Percentiles rank a stretch among this genome's conserved stretches.
Evolutionary conservation across 2,797 vertebrate genomes (phyloP).

Genomic region (Protosalanx chinensis): DNA sequence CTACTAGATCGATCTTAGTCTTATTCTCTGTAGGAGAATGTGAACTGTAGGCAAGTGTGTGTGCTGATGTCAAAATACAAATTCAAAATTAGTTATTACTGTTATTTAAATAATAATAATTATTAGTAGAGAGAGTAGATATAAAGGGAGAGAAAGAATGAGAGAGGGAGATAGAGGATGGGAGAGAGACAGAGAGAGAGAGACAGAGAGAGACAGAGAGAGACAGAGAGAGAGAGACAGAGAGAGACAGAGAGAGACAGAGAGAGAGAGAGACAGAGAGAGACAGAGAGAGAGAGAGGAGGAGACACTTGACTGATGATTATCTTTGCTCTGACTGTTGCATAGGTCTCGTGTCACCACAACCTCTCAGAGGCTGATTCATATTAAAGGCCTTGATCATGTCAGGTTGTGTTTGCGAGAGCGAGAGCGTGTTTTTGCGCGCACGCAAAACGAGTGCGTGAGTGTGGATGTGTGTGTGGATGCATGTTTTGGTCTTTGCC

Average conservation of each 20-base stretch:
- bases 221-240: no score
- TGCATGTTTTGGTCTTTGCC: not conserved
- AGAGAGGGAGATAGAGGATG: not conserved
- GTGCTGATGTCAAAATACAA: constrained; percentile 3
- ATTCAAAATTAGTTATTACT: no score
- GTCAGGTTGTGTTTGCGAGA: constrained; percentile 1
- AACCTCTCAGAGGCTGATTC: not conserved
- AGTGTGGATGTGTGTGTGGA: constrained; percentile 1
- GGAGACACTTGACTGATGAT: not conserved
- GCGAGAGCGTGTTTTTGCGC: no score
- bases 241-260: not conserved
- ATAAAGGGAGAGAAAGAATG: not conserved
- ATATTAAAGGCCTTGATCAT: not conserved
- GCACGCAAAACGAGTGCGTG: no score
- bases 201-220: not conserved
- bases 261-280: not conserved
- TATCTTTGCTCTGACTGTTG: constrained; percentile 1
- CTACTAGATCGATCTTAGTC: no score
- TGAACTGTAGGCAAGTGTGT: not conserved
- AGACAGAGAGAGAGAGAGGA: not conserved
- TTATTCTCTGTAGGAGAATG: no score
- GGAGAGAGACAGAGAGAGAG: not conserved
- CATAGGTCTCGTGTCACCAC: not conserved
- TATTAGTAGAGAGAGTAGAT: not conserved
- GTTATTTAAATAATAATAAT: no score